Base-by-base conservation (phyloP, 2,888 invertebrate species). In the Orthonevra nobilis region DNA sequence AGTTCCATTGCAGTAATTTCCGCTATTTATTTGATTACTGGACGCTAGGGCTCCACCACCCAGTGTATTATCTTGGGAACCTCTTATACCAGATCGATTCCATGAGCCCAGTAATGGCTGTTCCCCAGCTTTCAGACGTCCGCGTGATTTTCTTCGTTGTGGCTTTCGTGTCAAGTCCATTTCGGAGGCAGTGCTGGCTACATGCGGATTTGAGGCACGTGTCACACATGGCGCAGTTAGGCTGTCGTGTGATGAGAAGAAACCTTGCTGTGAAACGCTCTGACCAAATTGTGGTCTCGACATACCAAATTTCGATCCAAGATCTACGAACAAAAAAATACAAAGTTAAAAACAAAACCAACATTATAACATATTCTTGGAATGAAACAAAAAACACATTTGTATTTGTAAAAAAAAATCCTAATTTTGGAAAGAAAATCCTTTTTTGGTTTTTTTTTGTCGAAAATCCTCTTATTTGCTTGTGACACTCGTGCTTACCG, bases 251-350 rank as follows among this genome's bases (percentile, higher is more conserved):
- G 94, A 94, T 84, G 92, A 91, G 86, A 93, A 92, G 89, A 92
- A 93, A 86, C 92, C 91, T 90, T 92, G 92, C 86, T 90, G 91
- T 83, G 89, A 88, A 81, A 88, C 86, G 84, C 89, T 89, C 83
- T 89, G 89, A 77, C 89, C 89, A 83, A 89, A 88, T 85, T 88
- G 88, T 85, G 87, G 91, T 89, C 91, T 91, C 87, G 91, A 90
- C 90, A 93, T 92, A 85, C 94, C 93, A 91, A 94, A 92, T 89
- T 94, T 94, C 89, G 94, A 94, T 88, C 94, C 94, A 89, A 96
- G 91, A 89, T 93, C 93, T 93, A 89, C 2, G 87, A 32, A 81
- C 28, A 77, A 72, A 56, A 82, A 56, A 10, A 60, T n/a, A n/a
- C n/a, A n/a, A n/a, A n/a, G n/a, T n/a, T n/a, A 63, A 50, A 81